These are phyloP conservation scores for Drosophila longiperda DNA, from an alignment of 2,888 invertebrate species.

Conservation along the genomic window DNA sequence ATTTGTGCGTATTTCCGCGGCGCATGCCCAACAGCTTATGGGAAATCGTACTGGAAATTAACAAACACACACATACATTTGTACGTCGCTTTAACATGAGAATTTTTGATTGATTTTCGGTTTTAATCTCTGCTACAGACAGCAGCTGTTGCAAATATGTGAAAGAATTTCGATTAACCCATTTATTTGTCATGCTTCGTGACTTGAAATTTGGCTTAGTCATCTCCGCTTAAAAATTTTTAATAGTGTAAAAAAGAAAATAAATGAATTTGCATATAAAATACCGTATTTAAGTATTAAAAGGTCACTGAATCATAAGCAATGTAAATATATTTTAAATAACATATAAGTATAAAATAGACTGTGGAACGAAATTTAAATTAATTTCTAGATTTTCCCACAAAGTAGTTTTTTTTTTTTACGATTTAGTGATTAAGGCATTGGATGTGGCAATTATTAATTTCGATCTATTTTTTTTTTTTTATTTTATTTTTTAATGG, in stretches of 20 bases:
- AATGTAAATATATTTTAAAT: background rate
- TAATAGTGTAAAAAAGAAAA: background rate
- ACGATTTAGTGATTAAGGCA: background rate
- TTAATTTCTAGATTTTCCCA: background rate
- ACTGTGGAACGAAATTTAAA: background rate
- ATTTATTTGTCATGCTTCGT: conserved; percentile 9
- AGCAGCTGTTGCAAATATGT: conserved; percentile 70
- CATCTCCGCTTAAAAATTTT: background rate
- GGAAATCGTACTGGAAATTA: conserved; percentile 68
- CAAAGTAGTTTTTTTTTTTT: background rate
- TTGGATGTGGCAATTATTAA: no score
- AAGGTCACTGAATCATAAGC: background rate
- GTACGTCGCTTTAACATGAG: conserved; percentile 3
- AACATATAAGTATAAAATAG: background rate
- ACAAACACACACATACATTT: conserved; percentile 1
- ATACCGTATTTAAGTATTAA: background rate
- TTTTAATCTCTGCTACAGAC: conserved; percentile 18
- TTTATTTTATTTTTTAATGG: background rate
- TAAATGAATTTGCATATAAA: background rate
- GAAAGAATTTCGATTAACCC: conserved; percentile 24
- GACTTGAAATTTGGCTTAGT: background rate
- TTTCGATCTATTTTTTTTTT: no score
- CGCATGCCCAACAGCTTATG: conserved; percentile 71
- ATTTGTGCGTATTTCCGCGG: conserved; percentile 56
- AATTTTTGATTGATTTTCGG: conserved; percentile 63